Evolutionary conservation across 2,113 vertebrate species (phyloP).

Genomic region (Trichechus manatus): DNA sequence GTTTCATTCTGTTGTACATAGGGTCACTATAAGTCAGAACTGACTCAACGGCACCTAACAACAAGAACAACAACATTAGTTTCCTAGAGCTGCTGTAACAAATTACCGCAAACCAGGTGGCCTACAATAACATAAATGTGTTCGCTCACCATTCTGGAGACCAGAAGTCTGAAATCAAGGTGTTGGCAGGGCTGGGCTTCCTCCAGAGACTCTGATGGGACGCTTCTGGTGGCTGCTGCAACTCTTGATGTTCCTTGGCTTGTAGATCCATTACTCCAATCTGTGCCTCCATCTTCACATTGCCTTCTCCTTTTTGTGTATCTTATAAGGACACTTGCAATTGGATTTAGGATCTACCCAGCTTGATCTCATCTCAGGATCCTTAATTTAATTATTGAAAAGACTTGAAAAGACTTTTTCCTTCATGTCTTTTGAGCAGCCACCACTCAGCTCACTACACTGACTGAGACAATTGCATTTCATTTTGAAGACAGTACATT

Average conservation of each 20-base stretch:
- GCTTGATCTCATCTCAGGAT: neutral
- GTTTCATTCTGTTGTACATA: too few species aligned
- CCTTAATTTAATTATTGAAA: neutral
- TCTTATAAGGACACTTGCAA: neutral
- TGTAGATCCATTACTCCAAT: neutral
- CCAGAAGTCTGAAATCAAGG: neutral
- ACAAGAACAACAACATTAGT: too few species aligned
- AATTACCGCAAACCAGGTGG: neutral
- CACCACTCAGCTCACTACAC: neutral
- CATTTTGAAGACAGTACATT: conserved; percentile 1
- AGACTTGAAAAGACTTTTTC: neutral
- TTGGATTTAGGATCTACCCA: neutral
- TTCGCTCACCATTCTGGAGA: neutral
- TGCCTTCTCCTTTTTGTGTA: neutral
- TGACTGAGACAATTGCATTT: neutral
- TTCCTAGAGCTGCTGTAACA: too few species aligned
- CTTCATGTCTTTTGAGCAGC: neutral
- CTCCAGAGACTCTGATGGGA: neutral
- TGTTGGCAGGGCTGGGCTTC: too few species aligned
- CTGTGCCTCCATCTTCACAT: neutral
- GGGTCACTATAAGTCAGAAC: too few species aligned
- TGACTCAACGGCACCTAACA: too few species aligned
- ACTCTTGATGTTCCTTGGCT: neutral
- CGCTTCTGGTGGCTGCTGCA: neutral
- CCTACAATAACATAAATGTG: neutral